Evolutionary conservation across 2,888 invertebrate species (phyloP).

Genomic region (Amphipoea lucens): DNA sequence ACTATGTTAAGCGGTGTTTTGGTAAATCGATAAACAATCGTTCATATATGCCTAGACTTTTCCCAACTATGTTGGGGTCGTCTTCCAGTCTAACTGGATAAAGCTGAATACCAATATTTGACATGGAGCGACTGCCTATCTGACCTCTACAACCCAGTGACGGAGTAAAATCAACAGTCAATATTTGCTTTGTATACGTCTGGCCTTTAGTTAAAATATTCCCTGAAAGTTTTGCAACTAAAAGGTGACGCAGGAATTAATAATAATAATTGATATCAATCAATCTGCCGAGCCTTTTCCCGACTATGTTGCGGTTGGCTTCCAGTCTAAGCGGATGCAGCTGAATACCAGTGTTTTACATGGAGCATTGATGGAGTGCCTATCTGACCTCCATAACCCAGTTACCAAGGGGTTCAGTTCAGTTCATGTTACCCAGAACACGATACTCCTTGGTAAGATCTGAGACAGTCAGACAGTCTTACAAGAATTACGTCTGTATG

Average conservation of each 20-base stretch:
- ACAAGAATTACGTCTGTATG: background rate
- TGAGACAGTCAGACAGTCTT: background rate
- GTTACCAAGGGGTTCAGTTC: background rate
- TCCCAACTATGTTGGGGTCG: background rate
- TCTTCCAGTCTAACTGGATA: background rate
- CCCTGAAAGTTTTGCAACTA: too few species aligned
- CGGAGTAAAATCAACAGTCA: too few species aligned
- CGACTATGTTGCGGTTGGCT: background rate
- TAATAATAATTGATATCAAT: background rate
- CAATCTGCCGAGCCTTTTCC: background rate
- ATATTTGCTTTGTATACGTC: background rate
- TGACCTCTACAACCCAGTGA: too few species aligned
- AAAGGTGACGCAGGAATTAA: too few species aligned
- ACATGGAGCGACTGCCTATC: background rate
- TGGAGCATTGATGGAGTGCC: background rate
- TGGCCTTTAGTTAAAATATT: background rate
- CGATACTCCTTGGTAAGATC: too few species aligned
- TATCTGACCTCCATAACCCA: background rate
- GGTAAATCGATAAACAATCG: constrained; percentile 3
- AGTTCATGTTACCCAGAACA: background rate
- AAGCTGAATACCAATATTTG: background rate
- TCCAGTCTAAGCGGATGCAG: background rate
- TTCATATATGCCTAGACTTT: background rate
- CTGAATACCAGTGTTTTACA: background rate
- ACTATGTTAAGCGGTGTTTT: background rate